Base-by-base conservation (phyloP, 2,113 vertebrate genomes). In the Peucedramus taeniatus region DNA sequence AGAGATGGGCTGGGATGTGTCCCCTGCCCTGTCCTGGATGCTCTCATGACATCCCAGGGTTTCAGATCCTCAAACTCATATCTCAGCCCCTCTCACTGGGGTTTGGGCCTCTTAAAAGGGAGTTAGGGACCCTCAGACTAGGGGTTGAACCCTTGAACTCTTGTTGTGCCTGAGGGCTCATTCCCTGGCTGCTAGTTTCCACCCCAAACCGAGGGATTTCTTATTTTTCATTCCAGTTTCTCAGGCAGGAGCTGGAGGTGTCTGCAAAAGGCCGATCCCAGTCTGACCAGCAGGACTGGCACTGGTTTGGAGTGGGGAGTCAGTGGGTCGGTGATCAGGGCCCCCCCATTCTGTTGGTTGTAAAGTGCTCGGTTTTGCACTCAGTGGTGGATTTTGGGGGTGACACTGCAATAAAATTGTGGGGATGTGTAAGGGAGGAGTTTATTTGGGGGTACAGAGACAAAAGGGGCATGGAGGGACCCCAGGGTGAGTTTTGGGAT, bases 251-350 rank as follows among this genome's bases (percentile, higher is more conserved):
- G 69, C 49, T 54, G 37, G 50, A 21, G 11, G 6, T 40, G 20
- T 24, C 28, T 53, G 30, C 50, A 26, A 42, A 42, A n/a, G 22
- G 50, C 12, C 2, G 1, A 20, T 54, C 30, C 22, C 5, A 6
- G 30, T 42, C 30, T 39, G 6, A 20, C 30, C 30, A 26, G 50
- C 30, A 72, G 39, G 24, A 42, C 11, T 31, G 49, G 7, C 2
- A 8, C 22, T 42, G 50, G 69, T 40, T 71, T 54, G 69, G 37
- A 42, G 16, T 13, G 26, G 30, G 22, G 69, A 11, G 6, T 39
- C 28, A 17, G 2, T 21, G 69, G 20, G 16, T 33, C 2, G 1
- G 21, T 33, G 49, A 24, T 31, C 20, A 23, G 0, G 0, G 16
- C 5, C 35, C 21, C 21, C 20, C 6, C 3, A 0, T 31, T 71